phyloP scores from a whole-genome alignment of 2,797 vertebrate species.

The Ispidina lecontei region DNA sequence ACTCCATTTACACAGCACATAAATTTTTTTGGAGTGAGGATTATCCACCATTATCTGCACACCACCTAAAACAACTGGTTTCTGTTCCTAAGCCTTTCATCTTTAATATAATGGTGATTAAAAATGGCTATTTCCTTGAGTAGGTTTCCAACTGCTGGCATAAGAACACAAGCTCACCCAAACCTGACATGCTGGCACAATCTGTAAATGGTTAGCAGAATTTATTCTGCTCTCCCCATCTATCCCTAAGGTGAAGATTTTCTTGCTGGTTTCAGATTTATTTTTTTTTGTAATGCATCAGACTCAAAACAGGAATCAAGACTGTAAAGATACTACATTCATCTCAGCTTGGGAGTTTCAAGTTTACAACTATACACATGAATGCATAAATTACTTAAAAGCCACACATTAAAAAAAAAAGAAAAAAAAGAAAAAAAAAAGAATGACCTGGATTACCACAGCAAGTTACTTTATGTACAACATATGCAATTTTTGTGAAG shows the following conservation, averaged over 20 bases:
- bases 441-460: neutral
- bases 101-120: conserved; percentile 19
- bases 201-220: conserved; percentile 1
- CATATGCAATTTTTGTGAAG: neutral
- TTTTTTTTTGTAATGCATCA: neutral
- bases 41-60: neutral
- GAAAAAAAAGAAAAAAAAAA: neutral
- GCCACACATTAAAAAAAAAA: neutral
- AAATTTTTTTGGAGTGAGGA: neutral
- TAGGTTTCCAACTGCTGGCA: conserved; percentile 24
- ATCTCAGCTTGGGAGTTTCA: neutral
- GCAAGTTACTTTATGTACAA: neutral
- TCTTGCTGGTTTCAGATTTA: neutral
- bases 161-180: conserved; percentile 27
- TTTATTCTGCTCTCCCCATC: neutral
- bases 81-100: conserved; percentile 27
- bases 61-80: neutral
- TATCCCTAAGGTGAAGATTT: neutral
- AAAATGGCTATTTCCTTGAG: conserved; percentile 44
- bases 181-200: conserved; percentile 9
- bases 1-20: neutral
- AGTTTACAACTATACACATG: fast-evolving
- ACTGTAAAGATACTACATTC: neutral
- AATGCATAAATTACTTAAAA: neutral
- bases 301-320: neutral